phyloP scores from a whole-genome alignment of 2,888 invertebrate genomes.

The Subacronicta megacephala region DNA sequence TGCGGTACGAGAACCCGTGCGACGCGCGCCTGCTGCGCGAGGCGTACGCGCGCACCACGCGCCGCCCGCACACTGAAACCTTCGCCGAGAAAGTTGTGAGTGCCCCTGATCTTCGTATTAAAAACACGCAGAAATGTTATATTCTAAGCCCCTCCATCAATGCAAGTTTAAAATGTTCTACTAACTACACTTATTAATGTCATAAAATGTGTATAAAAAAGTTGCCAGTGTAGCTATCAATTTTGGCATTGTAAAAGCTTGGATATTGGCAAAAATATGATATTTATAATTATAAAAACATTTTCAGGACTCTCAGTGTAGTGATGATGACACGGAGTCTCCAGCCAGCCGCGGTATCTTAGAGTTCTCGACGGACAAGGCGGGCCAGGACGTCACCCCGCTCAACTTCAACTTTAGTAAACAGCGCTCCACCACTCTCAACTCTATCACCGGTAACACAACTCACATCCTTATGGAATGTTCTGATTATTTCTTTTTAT shows the following conservation, averaged over 20 bases:
- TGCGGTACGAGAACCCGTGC: constrained; percentile 83
- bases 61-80: constrained; percentile 84
- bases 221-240: too few species aligned
- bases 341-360: constrained; percentile 92
- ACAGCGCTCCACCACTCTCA: constrained; percentile 92
- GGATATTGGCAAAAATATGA: too few species aligned
- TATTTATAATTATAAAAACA: background rate
- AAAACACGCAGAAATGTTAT: too few species aligned
- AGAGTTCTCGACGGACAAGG: constrained; percentile 96
- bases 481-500: constrained; percentile 56
- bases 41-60: constrained; percentile 83
- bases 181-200: too few species aligned
- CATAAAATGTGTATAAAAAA: too few species aligned
- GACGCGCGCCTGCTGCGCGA: constrained; percentile 84
- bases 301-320: constrained; percentile 85
- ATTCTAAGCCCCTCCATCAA: too few species aligned
- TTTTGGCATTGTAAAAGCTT: too few species aligned
- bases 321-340: constrained; percentile 86
- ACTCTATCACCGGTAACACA: constrained; percentile 92
- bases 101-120: too few species aligned
- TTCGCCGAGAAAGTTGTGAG: constrained; percentile 85
- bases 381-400: constrained; percentile 96
- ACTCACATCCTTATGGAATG: constrained; percentile 55
- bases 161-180: too few species aligned
- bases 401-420: constrained; percentile 94